Conservation (phyloP, 2,888 invertebrate genomes). For the Eristalis pertinax region DNA sequence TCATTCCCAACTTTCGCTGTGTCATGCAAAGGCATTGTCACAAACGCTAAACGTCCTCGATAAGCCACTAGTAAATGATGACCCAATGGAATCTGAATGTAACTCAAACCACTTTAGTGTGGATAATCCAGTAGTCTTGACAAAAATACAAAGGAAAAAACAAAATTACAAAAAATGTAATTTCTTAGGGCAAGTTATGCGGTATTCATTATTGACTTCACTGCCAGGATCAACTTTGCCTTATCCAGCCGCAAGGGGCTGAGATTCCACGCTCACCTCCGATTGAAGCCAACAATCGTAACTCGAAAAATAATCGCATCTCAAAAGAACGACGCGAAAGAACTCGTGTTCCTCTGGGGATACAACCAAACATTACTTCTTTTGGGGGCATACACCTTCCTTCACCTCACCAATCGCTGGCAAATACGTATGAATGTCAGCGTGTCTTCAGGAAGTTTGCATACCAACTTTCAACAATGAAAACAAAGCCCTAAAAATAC, state of each 20-base stretch:
- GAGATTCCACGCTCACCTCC: constrained; percentile 40
- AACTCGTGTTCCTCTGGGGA: constrained; percentile 15
- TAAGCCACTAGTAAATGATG: background rate
- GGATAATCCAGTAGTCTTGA: background rate
- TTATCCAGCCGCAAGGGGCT: constrained; percentile 16
- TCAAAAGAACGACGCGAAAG: constrained; percentile 28
- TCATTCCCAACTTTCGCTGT: no score
- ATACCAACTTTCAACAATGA: constrained; percentile 26
- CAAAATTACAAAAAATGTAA: background rate
- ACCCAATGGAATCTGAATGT: background rate
- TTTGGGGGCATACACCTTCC: constrained; percentile 8
- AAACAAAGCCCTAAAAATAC: constrained; percentile 18
- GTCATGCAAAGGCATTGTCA: background rate
- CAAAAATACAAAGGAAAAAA: background rate
- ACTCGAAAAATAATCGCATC: constrained; percentile 53
- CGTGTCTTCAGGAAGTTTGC: constrained; percentile 36
- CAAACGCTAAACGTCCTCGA: background rate
- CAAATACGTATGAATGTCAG: constrained; percentile 20
- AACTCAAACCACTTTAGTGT: background rate
- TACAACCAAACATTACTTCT: constrained; percentile 40
- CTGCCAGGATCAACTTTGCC: background rate
- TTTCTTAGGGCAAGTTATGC: background rate
- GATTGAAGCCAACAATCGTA: constrained; percentile 45
- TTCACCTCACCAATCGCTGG: background rate
- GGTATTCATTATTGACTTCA: background rate